A percentile compares a stretch with the other conserved stretches of the same genome.
These are phyloP conservation scores for Harpagoxenus sublaevis DNA, from an alignment of 2,888 invertebrate species.

Conservation along the genomic window DNA sequence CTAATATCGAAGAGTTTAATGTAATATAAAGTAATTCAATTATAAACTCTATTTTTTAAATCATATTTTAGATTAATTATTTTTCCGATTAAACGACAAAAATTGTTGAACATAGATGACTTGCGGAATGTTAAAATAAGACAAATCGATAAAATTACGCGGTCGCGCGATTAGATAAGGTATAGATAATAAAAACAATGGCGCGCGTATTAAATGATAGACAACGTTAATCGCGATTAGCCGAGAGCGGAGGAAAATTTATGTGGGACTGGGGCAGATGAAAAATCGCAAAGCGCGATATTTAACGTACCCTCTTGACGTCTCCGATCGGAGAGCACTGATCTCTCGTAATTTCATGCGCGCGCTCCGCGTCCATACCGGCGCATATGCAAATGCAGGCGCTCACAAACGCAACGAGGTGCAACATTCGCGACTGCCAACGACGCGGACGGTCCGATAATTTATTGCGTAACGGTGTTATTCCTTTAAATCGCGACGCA, in stretches of 20 bases:
- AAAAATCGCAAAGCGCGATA: slow-evolving; percentile 51
- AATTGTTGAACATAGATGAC: background rate
- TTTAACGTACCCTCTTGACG: slow-evolving; percentile 45
- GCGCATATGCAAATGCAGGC: slow-evolving; percentile 33
- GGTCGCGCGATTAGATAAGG: slow-evolving; percentile 58
- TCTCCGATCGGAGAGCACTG: slow-evolving; percentile 52
- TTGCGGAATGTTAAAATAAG: slow-evolving; percentile 38
- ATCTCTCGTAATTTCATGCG: slow-evolving; percentile 56
- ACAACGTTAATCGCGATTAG: slow-evolving; percentile 52
- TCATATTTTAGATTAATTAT: background rate
- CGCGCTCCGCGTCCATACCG: slow-evolving; percentile 29
- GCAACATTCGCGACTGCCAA: slow-evolving; percentile 54
- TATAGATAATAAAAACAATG: slow-evolving; percentile 53
- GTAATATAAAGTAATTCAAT: background rate
- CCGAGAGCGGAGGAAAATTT: slow-evolving; percentile 55
- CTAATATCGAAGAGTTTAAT: background rate
- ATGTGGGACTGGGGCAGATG: slow-evolving; percentile 49
- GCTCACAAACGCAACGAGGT: slow-evolving; percentile 51
- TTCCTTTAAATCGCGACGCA: slow-evolving; percentile 50
- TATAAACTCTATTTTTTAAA: background rate
- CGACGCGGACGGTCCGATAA: slow-evolving; percentile 38
- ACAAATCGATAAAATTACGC: slow-evolving; percentile 72
- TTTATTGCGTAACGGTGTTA: slow-evolving; percentile 55
- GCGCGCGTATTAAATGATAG: slow-evolving; percentile 50
- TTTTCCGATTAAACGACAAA: background rate